These are phyloP conservation scores for Drosophila rellima DNA, from an alignment of 2,888 invertebrate species.

Conservation along the genomic window DNA sequence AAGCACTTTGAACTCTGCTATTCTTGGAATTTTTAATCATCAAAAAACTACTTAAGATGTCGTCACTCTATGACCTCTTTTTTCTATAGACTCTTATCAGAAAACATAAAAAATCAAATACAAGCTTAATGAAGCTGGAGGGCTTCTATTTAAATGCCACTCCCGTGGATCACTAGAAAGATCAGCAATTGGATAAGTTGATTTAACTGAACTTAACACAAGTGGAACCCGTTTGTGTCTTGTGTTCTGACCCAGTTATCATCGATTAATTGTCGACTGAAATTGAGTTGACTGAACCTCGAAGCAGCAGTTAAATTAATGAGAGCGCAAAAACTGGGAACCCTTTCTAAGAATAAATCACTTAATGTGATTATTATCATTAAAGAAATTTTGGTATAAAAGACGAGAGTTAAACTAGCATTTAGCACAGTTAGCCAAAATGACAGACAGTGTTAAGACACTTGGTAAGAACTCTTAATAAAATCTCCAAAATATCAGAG, in stretches of 20 bases:
- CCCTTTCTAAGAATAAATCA: constrained; percentile 51
- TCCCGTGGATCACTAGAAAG: constrained; percentile 25
- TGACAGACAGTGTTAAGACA: constrained; percentile 51
- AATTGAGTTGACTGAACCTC: constrained; percentile 61
- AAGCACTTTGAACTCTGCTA: not conserved
- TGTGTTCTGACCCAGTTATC: constrained; percentile 57
- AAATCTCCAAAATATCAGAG: no score
- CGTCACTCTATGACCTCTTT: not conserved
- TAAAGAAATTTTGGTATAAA: constrained; percentile 52
- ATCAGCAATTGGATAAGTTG: constrained; percentile 37
- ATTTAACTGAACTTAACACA: constrained; percentile 1
- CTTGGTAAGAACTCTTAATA: constrained; percentile 37
- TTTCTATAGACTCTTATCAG: not conserved
- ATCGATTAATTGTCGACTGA: constrained; percentile 40
- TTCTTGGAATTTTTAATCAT: not conserved
- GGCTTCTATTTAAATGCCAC: constrained; percentile 19
- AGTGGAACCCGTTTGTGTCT: constrained; percentile 44
- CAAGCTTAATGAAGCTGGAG: constrained; percentile 8
- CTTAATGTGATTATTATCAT: constrained; percentile 42
- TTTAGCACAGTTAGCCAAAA: constrained; percentile 45
- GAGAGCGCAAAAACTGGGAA: constrained; percentile 13
- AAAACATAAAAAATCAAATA: constrained; percentile 4
- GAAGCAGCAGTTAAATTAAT: constrained; percentile 15
- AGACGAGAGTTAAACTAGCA: constrained; percentile 6
- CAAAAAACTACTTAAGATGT: not conserved